phyloP scores from a whole-genome alignment of 2,113 vertebrate genomes.

The Phasianus colchicus region DNA sequence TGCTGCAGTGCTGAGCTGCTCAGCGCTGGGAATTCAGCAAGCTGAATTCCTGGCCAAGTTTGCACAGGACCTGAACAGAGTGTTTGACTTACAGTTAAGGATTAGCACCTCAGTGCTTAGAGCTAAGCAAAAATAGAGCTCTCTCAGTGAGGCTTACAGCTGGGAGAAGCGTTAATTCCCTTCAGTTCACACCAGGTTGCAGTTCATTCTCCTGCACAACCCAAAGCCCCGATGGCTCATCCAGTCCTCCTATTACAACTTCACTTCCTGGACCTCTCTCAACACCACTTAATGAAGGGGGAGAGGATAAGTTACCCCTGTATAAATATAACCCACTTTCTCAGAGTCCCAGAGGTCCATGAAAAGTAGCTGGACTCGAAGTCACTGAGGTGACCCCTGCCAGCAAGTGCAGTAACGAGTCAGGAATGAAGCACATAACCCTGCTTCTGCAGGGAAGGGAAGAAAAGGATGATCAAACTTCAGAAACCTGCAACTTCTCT shows the following conservation, averaged over 20 bases:
- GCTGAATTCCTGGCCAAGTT: not conserved
- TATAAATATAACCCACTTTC: not conserved
- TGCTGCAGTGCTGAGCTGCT: not conserved
- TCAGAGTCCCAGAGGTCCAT: not conserved
- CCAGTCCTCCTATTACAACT: not conserved
- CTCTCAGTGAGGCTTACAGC: not conserved
- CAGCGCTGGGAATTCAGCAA: not conserved
- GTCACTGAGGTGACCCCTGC: not conserved
- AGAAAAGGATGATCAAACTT: not conserved
- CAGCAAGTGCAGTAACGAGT: not conserved
- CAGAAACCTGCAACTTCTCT: not conserved
- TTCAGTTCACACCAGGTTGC: not conserved
- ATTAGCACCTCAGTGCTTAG: not conserved
- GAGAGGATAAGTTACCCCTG: not conserved
- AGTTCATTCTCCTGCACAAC: not conserved
- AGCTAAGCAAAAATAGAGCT: not conserved
- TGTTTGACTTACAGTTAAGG: not conserved
- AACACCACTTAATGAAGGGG: not conserved
- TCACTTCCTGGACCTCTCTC: not conserved
- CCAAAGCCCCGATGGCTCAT: accelerated
- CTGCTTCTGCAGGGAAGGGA: not conserved
- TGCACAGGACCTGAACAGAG: not conserved
- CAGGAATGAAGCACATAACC: not conserved
- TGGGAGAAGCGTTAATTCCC: not conserved
- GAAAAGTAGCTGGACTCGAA: not conserved